A percentile compares a stretch with the other conserved stretches of the same genome.
Conservation (phyloP, 2,888 invertebrate species). For the Eledona agricola region DNA sequence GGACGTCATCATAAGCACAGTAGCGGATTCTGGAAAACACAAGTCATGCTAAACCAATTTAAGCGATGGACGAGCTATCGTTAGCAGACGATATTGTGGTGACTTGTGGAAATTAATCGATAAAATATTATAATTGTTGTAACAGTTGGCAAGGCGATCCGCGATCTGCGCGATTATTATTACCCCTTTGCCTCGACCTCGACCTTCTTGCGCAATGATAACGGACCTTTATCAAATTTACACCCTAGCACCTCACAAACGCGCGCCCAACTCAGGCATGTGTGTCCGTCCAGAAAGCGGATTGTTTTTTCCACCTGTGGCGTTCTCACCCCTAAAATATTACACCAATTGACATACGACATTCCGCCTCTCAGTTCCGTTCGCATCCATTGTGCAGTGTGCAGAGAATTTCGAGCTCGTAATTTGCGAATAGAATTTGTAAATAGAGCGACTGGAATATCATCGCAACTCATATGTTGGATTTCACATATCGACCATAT, state of each 20-base stretch:
- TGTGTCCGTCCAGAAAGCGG: too few species aligned
- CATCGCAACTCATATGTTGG: constrained; percentile 6
- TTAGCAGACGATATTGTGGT: constrained; percentile 62
- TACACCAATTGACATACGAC: too few species aligned
- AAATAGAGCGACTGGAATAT: constrained; percentile 1
- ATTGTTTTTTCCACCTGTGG: too few species aligned
- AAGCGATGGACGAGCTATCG: constrained; percentile 59
- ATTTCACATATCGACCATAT: constrained; percentile 15
- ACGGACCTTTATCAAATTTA: not conserved
- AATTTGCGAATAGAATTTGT: too few species aligned
- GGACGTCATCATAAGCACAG: constrained; percentile 63
- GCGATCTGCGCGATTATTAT: too few species aligned
- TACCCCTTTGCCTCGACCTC: constrained; percentile 2
- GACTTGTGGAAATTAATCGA: constrained; percentile 63
- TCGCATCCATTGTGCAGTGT: too few species aligned
- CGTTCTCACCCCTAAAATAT: too few species aligned
- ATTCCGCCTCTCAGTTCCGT: too few species aligned
- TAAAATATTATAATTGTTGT: constrained; percentile 62
- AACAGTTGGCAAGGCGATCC: constrained; percentile 54
- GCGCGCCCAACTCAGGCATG: too few species aligned
- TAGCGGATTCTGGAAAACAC: constrained; percentile 58
- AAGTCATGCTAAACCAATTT: constrained; percentile 63
- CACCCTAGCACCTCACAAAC: too few species aligned
- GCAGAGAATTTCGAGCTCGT: too few species aligned
- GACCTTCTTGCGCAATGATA: not conserved